phyloP scores from a whole-genome alignment of 2,113 vertebrate genomes.

The Chionodraco myersi region DNA sequence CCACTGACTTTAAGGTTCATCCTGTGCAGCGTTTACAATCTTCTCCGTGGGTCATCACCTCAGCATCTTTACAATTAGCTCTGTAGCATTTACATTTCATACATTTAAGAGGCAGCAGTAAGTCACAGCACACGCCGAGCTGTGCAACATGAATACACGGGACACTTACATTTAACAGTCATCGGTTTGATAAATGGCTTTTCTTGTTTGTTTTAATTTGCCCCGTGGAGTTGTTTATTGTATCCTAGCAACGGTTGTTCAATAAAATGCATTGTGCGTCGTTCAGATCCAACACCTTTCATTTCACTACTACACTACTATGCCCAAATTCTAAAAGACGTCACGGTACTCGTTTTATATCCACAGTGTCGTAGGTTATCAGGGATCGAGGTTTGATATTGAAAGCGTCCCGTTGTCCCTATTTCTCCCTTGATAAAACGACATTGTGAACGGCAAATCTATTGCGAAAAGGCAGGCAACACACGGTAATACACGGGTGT shows the following conservation, averaged over 20 bases:
- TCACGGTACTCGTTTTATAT: background rate
- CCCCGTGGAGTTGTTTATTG: conserved; percentile 1
- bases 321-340: too few relatives aligned
- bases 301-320: background rate
- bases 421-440: too few relatives aligned
- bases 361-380: background rate
- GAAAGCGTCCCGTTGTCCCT: too few relatives aligned
- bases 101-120: background rate
- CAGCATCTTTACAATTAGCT: background rate
- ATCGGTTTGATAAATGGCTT: background rate
- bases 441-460: too few relatives aligned
- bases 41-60: background rate
- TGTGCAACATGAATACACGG: background rate
- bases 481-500: too few relatives aligned
- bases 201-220: conserved; percentile 2
- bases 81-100: background rate
- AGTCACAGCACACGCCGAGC: background rate
- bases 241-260: background rate
- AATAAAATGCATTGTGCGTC: background rate
- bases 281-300: background rate
- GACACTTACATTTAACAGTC: background rate
- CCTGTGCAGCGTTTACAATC: background rate
- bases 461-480: too few relatives aligned
- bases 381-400: too few relatives aligned
- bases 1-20: background rate